phyloP scores from a whole-genome alignment of 1,140 invertebrate species.

The Tenebrio molitor region DNA sequence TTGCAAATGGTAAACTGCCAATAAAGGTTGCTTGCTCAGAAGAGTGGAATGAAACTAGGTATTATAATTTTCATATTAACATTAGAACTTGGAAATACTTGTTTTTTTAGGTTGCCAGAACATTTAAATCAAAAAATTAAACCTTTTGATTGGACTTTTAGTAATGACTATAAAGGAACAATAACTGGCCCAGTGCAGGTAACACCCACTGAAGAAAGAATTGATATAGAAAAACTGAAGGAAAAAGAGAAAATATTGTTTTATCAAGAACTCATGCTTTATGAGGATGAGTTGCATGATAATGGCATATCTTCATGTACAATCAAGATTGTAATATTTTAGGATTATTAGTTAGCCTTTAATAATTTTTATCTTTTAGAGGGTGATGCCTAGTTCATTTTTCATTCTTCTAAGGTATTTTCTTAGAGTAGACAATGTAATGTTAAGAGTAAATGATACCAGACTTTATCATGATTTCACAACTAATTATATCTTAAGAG shows the following conservation, averaged over 20 bases:
- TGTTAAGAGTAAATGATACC: slow-evolving; percentile 92
- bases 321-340: slow-evolving; percentile 89
- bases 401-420: slow-evolving; percentile 94
- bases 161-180: slow-evolving; percentile 93
- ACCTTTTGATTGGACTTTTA: slow-evolving; percentile 98
- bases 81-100: slow-evolving; percentile 35
- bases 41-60: slow-evolving; percentile 89
- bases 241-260: slow-evolving; percentile 93
- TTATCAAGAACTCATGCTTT: slow-evolving; percentile 93
- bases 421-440: slow-evolving; percentile 93
- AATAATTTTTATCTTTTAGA: slow-evolving; percentile 73
- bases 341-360: slow-evolving; percentile 20
- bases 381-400: slow-evolving; percentile 95
- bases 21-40: slow-evolving; percentile 90
- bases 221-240: slow-evolving; percentile 93
- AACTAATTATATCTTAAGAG: slow-evolving; percentile 81
- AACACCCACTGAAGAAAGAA: slow-evolving; percentile 79
- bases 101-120: slow-evolving; percentile 69
- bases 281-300: slow-evolving; percentile 99
- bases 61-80: slow-evolving; percentile 49
- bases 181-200: slow-evolving; percentile 74
- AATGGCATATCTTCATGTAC: slow-evolving; percentile 92
- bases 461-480: slow-evolving; percentile 89
- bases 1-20: slow-evolving; percentile 84
- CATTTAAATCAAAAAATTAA: slow-evolving; percentile 83